phyloP scores from a whole-genome alignment of 2,888 invertebrate species.

The Macropis europaea region DNA sequence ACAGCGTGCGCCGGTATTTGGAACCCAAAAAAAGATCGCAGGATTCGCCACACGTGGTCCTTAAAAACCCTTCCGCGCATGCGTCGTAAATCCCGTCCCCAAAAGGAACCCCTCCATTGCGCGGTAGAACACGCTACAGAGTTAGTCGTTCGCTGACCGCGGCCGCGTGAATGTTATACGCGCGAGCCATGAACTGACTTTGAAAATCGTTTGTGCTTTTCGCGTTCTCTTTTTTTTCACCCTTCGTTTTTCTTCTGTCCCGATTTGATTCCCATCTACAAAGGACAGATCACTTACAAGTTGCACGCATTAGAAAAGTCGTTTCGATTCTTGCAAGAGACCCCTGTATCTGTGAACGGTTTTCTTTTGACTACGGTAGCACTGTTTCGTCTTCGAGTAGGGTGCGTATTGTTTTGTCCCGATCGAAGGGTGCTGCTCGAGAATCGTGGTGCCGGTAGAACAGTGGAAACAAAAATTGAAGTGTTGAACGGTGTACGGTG shows the following conservation, averaged over 20 bases:
- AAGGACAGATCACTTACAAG: too few species aligned
- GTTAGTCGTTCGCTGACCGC: conserved; percentile 78
- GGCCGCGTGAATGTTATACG: conserved; percentile 73
- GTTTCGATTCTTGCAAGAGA: neutral
- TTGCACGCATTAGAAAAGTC: neutral
- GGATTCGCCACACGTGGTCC: conserved; percentile 23
- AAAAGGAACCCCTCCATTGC: conserved; percentile 15
- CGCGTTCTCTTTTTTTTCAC: conserved; percentile 35
- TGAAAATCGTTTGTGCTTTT: conserved; percentile 59
- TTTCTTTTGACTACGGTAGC: too few species aligned
- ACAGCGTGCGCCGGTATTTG: conserved; percentile 28
- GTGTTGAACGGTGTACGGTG: conserved; percentile 51
- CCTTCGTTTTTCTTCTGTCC: neutral
- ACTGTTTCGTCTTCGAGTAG: neutral
- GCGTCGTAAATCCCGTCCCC: neutral
- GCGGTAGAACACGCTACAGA: neutral
- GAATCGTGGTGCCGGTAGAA: conserved; percentile 18
- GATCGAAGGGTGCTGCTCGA: neutral
- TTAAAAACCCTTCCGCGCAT: conserved; percentile 18
- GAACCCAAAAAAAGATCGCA: neutral
- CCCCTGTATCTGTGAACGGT: too few species aligned
- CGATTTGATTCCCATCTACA: too few species aligned
- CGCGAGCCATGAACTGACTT: conserved; percentile 72
- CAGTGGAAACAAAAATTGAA: conserved; percentile 32
- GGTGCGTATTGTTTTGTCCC: neutral